Base-by-base conservation (phyloP, 2,888 invertebrate species). In the Ctenicera cuprea region DNA sequence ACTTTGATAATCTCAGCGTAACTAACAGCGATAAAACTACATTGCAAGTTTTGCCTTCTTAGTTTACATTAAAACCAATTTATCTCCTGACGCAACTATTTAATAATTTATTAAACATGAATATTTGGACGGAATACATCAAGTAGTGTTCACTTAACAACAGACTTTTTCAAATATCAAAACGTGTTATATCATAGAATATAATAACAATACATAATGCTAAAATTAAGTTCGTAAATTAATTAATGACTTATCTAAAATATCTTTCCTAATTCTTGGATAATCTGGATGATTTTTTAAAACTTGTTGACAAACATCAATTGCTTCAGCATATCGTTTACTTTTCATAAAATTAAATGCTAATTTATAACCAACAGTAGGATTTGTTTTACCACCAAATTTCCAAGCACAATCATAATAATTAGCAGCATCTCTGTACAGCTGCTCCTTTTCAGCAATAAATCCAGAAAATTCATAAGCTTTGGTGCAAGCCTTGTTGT, bases 331-430 rank as follows among this genome's bases (percentile, higher is more conserved):
- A 86, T 93, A 94, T 71, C 90, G 89, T 86, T 97, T 97, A 11
- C 94, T 93, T 84, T 98, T 99, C 87, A 98, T 91, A 82, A 95
- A 93, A 79, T 95, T 95, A 85, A 95, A 96, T 0, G 97, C 97
- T 30, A 99, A 88, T 86, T 97, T 98, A 86, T 95, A 98, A 0
- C 98, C 98, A 43, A 98, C 91, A 0, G 93, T 90, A 0, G 97
- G 93, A 83, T 97, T 97, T 1, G 90, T 90, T 80, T 92, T 93
- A 7, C 95, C 95, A 0, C 94, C 93, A 82, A 93, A 93, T 66
- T 90, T 91, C 97, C 98, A 98, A 0, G 98, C 97, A 79, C 91
- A 90, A 79, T 94, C 93, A 85, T 97, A 98, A 83, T 94, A 92
- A 8, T 89, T 88, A 0, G 95, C 93, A 0, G 98, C 97, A 73